Evolutionary conservation across 2,797 vertebrate genomes (phyloP), one percentile per base, ranked within the genome.

Genomic region (Ctenochaetus hawaiiensis): DNA sequence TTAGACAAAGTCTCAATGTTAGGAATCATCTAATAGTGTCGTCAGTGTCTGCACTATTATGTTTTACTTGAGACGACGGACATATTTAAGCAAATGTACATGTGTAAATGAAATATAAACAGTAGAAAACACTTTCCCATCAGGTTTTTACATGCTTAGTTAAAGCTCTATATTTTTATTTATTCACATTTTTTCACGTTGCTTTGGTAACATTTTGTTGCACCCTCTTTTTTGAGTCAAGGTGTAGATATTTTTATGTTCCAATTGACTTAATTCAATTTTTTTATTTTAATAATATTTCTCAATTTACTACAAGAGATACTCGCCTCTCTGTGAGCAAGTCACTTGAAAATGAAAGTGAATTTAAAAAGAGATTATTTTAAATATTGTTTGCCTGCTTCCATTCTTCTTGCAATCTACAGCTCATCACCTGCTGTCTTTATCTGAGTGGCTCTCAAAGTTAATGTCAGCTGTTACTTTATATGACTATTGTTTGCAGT

Each of bases 61-160:
- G 20, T 67, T 69, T 56, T 37, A 78, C 14, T 59, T 44, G 22
- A 49, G 16, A 30, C 37, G 17, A 30, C 5, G 26, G 26, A 30
- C 26, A 34, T 60, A 72, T 79, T 75, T 56, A 72, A 63, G 47
- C 2, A 47, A 63, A 67, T 51, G 52, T 57, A 49, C 8, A 30
- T 11, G 70, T 73, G 41, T 48, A 67, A 34, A 41, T 47, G 16
- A 73, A 61, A 16, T 18, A 16, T 3, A 13, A 64, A 26, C 2
- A 14, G 13, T 39, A 75, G 23, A 23, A 71, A 56, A 26, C 51
- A 53, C 54, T 57, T 60, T 17, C 26, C 17, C 11, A 0, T 58
- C 12, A 44, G 7, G 1, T 45, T 80, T 76, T 67, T 56, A 54
- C 8, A 18, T 37, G n/a, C 22, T 4, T 41, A 20, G 22, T 58